Evolutionary conservation across 2,797 vertebrate genomes (phyloP), one percentile per base, ranked within the genome.

Genomic region (Enteromius fasciolatus): DNA sequence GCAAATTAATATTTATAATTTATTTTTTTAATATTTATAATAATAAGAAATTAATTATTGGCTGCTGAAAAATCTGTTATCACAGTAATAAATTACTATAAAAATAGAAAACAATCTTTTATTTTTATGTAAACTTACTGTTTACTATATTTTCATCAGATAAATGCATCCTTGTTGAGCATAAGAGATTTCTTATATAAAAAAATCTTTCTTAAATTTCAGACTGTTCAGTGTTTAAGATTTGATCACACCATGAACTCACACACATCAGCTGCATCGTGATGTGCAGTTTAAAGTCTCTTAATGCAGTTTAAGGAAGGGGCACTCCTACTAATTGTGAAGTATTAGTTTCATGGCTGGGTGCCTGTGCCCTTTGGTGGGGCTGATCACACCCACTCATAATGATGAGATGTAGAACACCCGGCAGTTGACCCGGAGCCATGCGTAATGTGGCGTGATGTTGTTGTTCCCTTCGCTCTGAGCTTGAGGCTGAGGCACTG

Each of bases 351-450:
- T 73, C 44, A 33, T 73, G 66, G 83, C 78, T 78, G 78, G 74
- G 36, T 83, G 82, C 76, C 23, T 77, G n/a, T 72, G 77, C 48
- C 80, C 75, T 70, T 83, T 72, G 31, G n/a, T 66, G 39, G 68
- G 46, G 25, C 61, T 73, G 68, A 86, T 85, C 63, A 46, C 67
- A 83, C 77, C 78, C 69, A 69, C 80, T 86, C 81, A 76, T 76
- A 75, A 83, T 78, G 77, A 86, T 78, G 68, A 84, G 78, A 85
- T 83, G 77, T 83, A 69, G 78, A 86, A 86, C 80, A 87, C 52
- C 78, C 80, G 36, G 74, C 78, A 79, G 59, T 78, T 88, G 54
- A 88, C 85, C 83, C 57, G 48, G 68, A 85, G 78, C 83, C 66
- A 64, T 54, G 36, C 36, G 46, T 81, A 78, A 83, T 70, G 46